These are phyloP conservation scores for Taeniopygia guttata DNA, from an alignment of 2,797 vertebrate genomes.

Conservation along the genomic window DNA sequence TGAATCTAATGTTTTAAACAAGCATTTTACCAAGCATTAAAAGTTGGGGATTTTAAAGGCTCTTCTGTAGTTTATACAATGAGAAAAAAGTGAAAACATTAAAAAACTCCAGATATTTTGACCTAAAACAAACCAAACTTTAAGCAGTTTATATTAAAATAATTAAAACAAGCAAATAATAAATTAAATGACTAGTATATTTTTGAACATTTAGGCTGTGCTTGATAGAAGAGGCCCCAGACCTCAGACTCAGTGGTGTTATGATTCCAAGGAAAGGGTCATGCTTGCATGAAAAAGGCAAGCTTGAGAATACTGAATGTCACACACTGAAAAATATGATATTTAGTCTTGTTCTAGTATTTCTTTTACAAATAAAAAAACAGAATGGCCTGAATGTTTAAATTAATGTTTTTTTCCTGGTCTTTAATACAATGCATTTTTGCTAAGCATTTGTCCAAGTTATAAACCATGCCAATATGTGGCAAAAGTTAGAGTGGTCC, in stretches of 20 bases:
- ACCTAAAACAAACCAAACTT: background rate
- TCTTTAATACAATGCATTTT: background rate
- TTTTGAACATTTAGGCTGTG: background rate
- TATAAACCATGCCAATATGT: background rate
- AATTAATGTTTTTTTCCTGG: background rate
- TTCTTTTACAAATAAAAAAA: background rate
- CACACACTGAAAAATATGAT: background rate
- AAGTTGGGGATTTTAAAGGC: background rate
- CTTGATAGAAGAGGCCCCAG: background rate
- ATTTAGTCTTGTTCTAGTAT: background rate
- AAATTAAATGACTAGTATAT: background rate
- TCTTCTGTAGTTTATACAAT: background rate
- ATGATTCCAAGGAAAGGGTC: background rate
- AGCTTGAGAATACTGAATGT: background rate
- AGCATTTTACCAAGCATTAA: background rate
- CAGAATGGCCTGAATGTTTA: background rate
- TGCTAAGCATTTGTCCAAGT: background rate
- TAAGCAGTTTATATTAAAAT: background rate
- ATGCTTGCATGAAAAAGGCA: background rate
- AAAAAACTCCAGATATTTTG: rapidly evolving
- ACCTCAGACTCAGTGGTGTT: background rate
- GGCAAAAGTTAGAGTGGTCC: background rate
- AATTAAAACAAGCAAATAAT: background rate
- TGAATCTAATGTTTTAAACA: background rate
- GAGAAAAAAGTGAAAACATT: background rate